A percentile compares a stretch with the other conserved stretches of the same genome.
These are phyloP conservation scores for Tragelaphus scriptus DNA, from an alignment of 2,113 vertebrate species.

Conservation along the genomic window DNA sequence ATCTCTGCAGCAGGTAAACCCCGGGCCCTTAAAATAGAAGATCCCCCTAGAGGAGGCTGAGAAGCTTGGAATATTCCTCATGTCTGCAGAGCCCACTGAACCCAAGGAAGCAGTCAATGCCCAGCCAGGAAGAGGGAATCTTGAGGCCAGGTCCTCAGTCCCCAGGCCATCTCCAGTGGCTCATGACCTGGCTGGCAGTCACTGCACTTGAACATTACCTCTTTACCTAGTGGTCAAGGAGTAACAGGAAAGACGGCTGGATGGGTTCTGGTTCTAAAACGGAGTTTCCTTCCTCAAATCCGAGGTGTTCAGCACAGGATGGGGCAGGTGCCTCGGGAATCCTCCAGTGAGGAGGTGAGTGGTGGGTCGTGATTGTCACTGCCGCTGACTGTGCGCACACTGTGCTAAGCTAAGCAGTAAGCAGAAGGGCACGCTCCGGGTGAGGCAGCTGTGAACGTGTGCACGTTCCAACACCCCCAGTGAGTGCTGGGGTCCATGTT, in stretches of 20 bases:
- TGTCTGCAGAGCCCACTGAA: background rate
- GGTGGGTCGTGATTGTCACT: fast-evolving
- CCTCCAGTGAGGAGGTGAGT: too few relatives aligned
- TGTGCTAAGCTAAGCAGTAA: background rate
- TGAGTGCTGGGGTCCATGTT: fast-evolving
- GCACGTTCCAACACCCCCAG: background rate
- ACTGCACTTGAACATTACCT: too few relatives aligned
- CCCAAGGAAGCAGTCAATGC: too few relatives aligned
- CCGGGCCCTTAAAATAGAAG: background rate
- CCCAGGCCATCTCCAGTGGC: fast-evolving
- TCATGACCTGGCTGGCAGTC: too few relatives aligned
- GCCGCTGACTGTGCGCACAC: fast-evolving
- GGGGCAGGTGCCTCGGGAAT: fast-evolving
- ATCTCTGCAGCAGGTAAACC: background rate
- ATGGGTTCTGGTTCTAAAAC: background rate
- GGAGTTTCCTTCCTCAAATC: background rate
- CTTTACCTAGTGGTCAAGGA: background rate
- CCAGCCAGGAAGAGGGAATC: too few relatives aligned
- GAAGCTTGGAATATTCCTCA: too few relatives aligned
- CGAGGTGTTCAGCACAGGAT: fast-evolving
- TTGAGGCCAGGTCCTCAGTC: background rate
- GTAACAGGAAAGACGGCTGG: background rate
- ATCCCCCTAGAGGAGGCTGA: background rate
- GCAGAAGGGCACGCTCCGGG: background rate
- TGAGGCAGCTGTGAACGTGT: background rate